phyloP scores from a whole-genome alignment of 2,113 vertebrate genomes.

The Ahaetulla prasina region DNA sequence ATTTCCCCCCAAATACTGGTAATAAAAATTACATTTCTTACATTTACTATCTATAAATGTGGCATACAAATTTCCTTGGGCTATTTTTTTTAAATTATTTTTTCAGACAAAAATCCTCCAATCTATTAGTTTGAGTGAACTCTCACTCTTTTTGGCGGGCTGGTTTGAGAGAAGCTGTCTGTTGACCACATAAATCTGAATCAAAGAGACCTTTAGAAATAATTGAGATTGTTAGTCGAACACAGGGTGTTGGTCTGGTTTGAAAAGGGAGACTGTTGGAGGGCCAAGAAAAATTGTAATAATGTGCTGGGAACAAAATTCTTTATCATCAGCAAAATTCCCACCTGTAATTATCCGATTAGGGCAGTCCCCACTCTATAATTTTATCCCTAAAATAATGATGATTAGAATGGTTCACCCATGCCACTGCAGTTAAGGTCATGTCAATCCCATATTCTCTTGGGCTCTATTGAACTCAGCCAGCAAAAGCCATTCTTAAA shows the following conservation, averaged over 20 bases:
- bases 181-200: background rate
- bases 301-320: background rate
- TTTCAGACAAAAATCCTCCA: background rate
- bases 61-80: background rate
- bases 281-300: background rate
- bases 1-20: background rate
- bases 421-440: constrained; percentile 6
- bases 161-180: background rate
- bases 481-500: background rate
- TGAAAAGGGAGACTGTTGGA: background rate
- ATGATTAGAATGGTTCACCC: constrained; percentile 21
- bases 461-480: constrained; percentile 6
- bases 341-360: constrained; percentile 31
- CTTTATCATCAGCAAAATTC: constrained; percentile 18
- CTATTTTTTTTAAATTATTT: background rate
- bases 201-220: background rate
- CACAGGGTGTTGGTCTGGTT: background rate
- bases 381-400: constrained; percentile 25
- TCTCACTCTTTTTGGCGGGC: background rate
- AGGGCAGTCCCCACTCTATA: constrained; percentile 12
- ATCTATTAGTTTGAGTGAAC: background rate
- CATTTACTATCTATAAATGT: background rate
- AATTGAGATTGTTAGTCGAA: background rate
- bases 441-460: constrained; percentile 15
- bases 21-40: background rate